These are phyloP conservation scores for Isoperla grammatica DNA, from an alignment of 2,888 invertebrate genomes.

Conservation along the genomic window DNA sequence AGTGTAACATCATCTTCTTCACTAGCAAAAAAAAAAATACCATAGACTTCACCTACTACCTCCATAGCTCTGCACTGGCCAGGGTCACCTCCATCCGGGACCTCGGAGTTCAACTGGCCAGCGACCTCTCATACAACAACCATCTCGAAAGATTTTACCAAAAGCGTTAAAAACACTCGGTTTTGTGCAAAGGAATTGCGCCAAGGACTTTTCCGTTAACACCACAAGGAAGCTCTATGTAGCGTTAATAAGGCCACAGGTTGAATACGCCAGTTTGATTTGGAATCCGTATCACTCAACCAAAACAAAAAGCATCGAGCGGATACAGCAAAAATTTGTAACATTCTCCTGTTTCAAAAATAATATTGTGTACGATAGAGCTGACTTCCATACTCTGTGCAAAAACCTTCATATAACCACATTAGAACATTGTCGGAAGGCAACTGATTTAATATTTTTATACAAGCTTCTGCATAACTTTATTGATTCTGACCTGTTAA, in stretches of 20 bases:
- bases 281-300: not conserved
- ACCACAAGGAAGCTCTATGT: not conserved
- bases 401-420: not conserved
- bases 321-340: not conserved
- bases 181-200: not conserved
- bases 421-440: not conserved
- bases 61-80: not conserved
- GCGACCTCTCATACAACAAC: not conserved
- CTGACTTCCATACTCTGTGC: not conserved
- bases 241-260: conserved; percentile 1
- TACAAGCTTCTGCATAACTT: not conserved
- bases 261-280: conserved; percentile 10
- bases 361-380: not conserved
- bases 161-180: not conserved
- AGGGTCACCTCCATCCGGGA: not conserved
- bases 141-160: not conserved
- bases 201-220: not conserved
- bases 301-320: not conserved
- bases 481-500: too few relatives aligned
- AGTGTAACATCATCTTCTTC: not conserved
- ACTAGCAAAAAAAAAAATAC: conserved; percentile 5
- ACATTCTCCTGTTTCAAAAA: not conserved
- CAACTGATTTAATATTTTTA: conserved; percentile 2
- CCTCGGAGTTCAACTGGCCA: not conserved
- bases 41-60: not conserved